Conservation (phyloP, 1,140 invertebrate species). For the Euglossa dilemma region DNA sequence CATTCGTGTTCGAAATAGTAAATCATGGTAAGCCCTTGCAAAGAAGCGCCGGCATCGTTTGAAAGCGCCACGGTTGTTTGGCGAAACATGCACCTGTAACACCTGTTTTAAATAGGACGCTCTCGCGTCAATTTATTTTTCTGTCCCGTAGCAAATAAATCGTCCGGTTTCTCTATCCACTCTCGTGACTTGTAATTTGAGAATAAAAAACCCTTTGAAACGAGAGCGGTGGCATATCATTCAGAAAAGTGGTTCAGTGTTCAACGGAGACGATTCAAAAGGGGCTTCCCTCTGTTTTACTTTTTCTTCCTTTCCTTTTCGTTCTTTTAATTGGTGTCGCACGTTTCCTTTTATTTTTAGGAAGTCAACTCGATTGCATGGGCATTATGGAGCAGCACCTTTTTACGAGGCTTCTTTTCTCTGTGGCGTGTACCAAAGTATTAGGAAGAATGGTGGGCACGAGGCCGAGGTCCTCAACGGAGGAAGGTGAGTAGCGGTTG, state of each 20-base stretch:
- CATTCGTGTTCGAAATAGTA: neutral
- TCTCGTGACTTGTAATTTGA: neutral
- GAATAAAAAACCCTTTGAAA: slow-evolving; percentile 17
- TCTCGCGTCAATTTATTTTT: slow-evolving; percentile 34
- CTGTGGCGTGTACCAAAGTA: slow-evolving; percentile 65
- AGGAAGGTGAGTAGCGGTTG: slow-evolving; percentile 61
- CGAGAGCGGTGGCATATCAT: neutral
- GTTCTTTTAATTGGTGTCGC: slow-evolving; percentile 12
- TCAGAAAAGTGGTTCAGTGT: slow-evolving; percentile 23
- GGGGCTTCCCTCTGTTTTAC: neutral
- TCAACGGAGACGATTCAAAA: neutral
- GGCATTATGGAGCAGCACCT: slow-evolving; percentile 42
- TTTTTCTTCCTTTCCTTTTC: neutral
- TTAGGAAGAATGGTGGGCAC: slow-evolving; percentile 73
- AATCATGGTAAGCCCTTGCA: neutral
- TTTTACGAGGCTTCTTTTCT: slow-evolving; percentile 53
- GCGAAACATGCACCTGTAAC: slow-evolving; percentile 8
- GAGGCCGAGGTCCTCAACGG: slow-evolving; percentile 67
- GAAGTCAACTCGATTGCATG: slow-evolving; percentile 41
- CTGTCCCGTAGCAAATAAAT: slow-evolving; percentile 14
- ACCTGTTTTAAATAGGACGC: slow-evolving; percentile 41
- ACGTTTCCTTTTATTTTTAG: slow-evolving; percentile 45
- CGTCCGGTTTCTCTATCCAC: neutral
- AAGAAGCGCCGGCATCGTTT: slow-evolving; percentile 7
- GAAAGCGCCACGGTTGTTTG: slow-evolving; percentile 5